phyloP scores from a whole-genome alignment of 2,113 vertebrate species.

The Nyctibius bracteatus region DNA sequence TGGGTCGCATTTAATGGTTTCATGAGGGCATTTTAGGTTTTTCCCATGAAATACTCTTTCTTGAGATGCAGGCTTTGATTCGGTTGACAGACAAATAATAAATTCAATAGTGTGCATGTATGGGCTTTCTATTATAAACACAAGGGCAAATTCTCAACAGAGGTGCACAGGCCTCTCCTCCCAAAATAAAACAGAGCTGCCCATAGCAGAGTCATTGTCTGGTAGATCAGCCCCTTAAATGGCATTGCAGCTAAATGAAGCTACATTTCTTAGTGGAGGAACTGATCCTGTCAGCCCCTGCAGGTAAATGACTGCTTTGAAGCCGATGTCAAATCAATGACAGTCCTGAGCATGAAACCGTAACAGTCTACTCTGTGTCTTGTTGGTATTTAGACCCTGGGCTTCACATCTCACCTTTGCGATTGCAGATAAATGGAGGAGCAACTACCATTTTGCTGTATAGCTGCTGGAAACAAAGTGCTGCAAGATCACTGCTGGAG shows the following conservation, averaged over 20 bases:
- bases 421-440: not conserved
- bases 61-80: not conserved
- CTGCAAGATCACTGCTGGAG: not conserved
- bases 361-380: not conserved
- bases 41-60: conserved; percentile 24
- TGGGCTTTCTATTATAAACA: not conserved
- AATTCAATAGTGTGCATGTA: not conserved
- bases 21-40: not conserved
- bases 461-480: not conserved
- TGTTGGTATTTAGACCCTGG: not conserved
- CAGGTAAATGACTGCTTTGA: not conserved
- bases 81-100: not conserved
- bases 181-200: not conserved
- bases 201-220: not conserved
- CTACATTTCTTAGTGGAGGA: not conserved
- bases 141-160: not conserved
- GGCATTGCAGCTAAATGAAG: not conserved
- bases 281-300: not conserved
- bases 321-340: not conserved
- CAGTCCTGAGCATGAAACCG: not conserved
- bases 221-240: not conserved
- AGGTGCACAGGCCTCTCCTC: not conserved
- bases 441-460: not conserved
- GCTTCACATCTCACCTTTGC: not conserved
- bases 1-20: not conserved